A percentile compares a stretch with the other conserved stretches of the same genome.
Conservation (phyloP, 2,113 vertebrate species). For the Potamarius usumacintae region DNA sequence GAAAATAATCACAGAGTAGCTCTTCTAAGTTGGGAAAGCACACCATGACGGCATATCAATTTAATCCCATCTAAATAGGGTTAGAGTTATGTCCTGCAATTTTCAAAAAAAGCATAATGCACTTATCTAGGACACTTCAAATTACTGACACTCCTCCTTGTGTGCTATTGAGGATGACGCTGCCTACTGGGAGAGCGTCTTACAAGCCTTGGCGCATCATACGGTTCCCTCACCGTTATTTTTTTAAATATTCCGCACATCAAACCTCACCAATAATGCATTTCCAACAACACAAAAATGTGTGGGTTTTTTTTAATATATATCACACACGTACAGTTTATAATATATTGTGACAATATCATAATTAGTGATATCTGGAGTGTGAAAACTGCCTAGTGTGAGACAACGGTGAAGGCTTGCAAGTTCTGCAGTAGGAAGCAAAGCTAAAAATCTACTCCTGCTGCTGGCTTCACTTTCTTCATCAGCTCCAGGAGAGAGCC, state of each 20-base stretch:
- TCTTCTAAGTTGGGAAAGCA: background rate
- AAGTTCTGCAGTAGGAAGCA: slow-evolving; percentile 37
- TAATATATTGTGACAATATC: background rate
- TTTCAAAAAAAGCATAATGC: background rate
- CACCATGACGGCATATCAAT: background rate
- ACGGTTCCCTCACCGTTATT: background rate
- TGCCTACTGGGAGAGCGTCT: background rate
- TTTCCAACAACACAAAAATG: too few relatives aligned
- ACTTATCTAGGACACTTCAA: background rate
- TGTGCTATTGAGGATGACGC: too few relatives aligned
- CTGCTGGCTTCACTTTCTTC: slow-evolving; percentile 35
- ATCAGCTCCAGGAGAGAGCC: slow-evolving; percentile 46
- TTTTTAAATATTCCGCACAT: too few relatives aligned
- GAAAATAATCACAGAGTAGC: background rate
- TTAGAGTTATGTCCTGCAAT: background rate
- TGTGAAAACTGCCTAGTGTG: background rate
- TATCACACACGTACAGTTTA: background rate
- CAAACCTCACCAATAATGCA: too few relatives aligned
- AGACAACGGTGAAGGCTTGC: background rate
- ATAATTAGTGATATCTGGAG: background rate
- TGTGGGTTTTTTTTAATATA: too few relatives aligned
- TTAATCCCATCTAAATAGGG: background rate
- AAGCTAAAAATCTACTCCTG: slow-evolving; percentile 35
- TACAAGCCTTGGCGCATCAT: background rate
- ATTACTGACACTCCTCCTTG: background rate